A percentile compares a stretch with the other conserved stretches of the same genome.
Conservation (phyloP, 2,888 invertebrate genomes). For the Rapana venosa region DNA sequence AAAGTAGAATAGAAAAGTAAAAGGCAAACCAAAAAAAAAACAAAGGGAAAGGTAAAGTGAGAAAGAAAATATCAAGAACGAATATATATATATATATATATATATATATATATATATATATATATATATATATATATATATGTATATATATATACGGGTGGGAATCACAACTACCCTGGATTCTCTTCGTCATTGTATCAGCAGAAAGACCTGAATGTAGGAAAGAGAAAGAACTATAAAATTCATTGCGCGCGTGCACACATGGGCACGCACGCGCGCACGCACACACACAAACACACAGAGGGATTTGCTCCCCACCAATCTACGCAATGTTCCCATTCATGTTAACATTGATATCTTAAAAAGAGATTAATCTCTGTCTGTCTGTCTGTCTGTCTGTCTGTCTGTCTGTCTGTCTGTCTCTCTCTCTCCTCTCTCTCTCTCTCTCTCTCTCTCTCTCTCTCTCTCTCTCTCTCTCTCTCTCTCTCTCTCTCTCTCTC, state of each 20-base stretch:
- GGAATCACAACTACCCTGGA: no score
- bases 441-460: background rate
- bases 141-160: no score
- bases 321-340: background rate
- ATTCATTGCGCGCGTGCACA: background rate
- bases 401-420: slow-evolving; percentile 26
- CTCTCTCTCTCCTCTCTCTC: slow-evolving; percentile 2
- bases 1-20: background rate
- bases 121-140: background rate
- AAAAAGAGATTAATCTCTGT: background rate
- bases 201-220: no score
- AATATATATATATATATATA: background rate
- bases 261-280: slow-evolving; percentile 1
- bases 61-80: background rate
- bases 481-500: background rate
- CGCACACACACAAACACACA: slow-evolving; percentile 5
- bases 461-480: background rate
- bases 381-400: slow-evolving; percentile 19
- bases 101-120: background rate
- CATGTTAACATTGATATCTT: background rate
- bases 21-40: background rate
- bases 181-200: no score
- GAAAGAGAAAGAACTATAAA: no score
- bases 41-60: background rate
- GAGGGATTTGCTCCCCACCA: background rate